Percentiles rank a stretch among this genome's conserved stretches.
Conservation (phyloP, 2,113 vertebrate genomes). For the Ellobius talpinus region DNA sequence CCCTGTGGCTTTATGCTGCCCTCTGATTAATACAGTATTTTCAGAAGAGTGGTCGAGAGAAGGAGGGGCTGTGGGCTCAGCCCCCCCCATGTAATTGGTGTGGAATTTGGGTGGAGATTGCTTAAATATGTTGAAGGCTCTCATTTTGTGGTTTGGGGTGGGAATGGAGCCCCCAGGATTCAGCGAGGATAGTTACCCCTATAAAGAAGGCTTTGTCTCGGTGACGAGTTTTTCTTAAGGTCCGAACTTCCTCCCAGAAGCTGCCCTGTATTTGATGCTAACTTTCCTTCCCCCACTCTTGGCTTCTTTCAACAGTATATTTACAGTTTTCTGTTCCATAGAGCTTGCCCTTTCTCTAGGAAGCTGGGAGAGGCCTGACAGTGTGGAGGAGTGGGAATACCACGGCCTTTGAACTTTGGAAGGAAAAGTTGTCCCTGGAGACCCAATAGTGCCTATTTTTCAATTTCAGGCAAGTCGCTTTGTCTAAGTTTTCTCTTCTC, state of each 20-base stretch:
- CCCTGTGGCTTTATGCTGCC: constrained; percentile 74
- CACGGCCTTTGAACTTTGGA: background rate
- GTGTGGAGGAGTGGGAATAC: background rate
- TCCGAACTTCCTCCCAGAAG: constrained; percentile 40
- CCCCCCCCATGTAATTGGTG: constrained; percentile 67
- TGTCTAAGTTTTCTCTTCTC: constrained; percentile 12
- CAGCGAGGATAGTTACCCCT: background rate
- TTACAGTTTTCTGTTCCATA: background rate
- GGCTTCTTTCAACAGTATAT: background rate
- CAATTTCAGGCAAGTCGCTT: background rate
- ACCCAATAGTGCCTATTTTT: background rate
- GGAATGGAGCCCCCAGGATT: constrained; percentile 29
- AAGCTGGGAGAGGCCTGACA: background rate
- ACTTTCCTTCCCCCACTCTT: constrained; percentile 5
- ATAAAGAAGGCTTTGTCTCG: constrained; percentile 21
- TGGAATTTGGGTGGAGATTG: constrained; percentile 75
- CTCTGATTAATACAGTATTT: constrained; percentile 83
- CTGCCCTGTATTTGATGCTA: constrained; percentile 51
- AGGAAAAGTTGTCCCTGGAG: background rate
- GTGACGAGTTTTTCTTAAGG: background rate
- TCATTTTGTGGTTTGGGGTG: constrained; percentile 75
- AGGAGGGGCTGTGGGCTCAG: constrained; percentile 21
- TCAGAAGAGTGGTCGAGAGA: constrained; percentile 44
- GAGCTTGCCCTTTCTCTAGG: background rate
- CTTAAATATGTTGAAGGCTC: constrained; percentile 22